Evolutionary conservation across 2,888 invertebrate species (phyloP).

Genomic region (Timema cristinae): DNA sequence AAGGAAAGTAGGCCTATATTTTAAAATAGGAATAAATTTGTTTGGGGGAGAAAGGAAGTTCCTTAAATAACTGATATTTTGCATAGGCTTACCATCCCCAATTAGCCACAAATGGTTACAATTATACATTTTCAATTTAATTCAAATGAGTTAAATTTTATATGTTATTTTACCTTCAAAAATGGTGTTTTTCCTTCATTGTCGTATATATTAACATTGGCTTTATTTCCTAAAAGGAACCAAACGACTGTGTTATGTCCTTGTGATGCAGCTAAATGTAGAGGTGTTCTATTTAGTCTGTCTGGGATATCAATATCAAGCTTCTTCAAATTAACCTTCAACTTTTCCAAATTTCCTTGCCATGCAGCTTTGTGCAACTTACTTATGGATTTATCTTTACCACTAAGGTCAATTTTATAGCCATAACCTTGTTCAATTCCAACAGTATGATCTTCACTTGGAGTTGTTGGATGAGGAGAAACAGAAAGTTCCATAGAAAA

Average conservation of each 20-base stretch:
- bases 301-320: slow-evolving; percentile 38
- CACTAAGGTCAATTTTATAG: slow-evolving; percentile 37
- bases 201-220: slow-evolving; percentile 37
- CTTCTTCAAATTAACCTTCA: slow-evolving; percentile 38
- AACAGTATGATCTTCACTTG: slow-evolving; percentile 20
- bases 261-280: slow-evolving; percentile 40
- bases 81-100: too few species aligned
- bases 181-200: slow-evolving; percentile 40
- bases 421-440: slow-evolving; percentile 29
- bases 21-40: too few species aligned
- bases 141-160: too few species aligned
- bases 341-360: slow-evolving; percentile 39
- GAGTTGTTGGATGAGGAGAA: slow-evolving; percentile 21
- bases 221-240: slow-evolving; percentile 39
- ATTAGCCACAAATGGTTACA: too few species aligned
- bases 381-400: slow-evolving; percentile 38
- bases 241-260: slow-evolving; percentile 40
- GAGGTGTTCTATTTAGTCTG: slow-evolving; percentile 37
- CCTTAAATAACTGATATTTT: too few species aligned
- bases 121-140: too few species aligned
- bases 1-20: too few species aligned
- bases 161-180: slow-evolving; percentile 36
- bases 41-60: too few species aligned
- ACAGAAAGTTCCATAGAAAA: slow-evolving; percentile 22
- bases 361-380: slow-evolving; percentile 40